Base-by-base conservation (phyloP, 2,113 vertebrate species). In the Hydropotes inermis region DNA sequence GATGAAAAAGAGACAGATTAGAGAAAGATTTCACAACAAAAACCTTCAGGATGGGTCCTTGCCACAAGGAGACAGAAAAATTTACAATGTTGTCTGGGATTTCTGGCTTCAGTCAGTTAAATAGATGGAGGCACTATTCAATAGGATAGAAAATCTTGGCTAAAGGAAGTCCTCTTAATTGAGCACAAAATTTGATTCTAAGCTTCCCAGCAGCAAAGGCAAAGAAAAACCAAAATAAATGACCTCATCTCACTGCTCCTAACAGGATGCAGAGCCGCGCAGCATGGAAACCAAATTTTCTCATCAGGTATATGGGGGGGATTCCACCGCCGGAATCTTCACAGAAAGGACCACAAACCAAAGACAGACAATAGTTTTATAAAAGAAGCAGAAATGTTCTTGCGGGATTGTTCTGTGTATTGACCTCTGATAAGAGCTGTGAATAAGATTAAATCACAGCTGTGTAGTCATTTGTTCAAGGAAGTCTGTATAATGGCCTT, bases 161-260 rank as follows among this genome's bases (percentile, higher is more conserved):
- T 93, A 86, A 86, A 91, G 58, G 60, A 85, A 93, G 81, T 86
- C 27, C 3, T 54, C 76, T 84, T 87, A 45, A 76, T 23, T 86
- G 94, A 97, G 58, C 67, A 87, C 67, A 57, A 86, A 88, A 57
- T 83, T 82, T 67, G 92, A 84, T 91, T 95, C 33, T 58, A 70
- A 92, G 67, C 67, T 78, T 91, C 70, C 82, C 58, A 70, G 93
- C 58, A 97, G 89, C 76, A 61, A 95, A 95, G 70, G 67, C 58
- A 91, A 93, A 91, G 96, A 86, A 78, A 87, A 95, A 94, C 33
- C 28, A 95, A 91, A 89, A 96, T 39, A 64, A 87, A 87, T 12
- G 27, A 82, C 6, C 23, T 96, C 89, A 47, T 79, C n/a, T 43
- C 11, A 89, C 1, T 6, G 78, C 87, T 89, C 60, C 89, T 78